Evolutionary conservation across 2,113 vertebrate species (phyloP), one percentile per base, ranked within the genome.

Genomic region (Ondatra zibethicus): DNA sequence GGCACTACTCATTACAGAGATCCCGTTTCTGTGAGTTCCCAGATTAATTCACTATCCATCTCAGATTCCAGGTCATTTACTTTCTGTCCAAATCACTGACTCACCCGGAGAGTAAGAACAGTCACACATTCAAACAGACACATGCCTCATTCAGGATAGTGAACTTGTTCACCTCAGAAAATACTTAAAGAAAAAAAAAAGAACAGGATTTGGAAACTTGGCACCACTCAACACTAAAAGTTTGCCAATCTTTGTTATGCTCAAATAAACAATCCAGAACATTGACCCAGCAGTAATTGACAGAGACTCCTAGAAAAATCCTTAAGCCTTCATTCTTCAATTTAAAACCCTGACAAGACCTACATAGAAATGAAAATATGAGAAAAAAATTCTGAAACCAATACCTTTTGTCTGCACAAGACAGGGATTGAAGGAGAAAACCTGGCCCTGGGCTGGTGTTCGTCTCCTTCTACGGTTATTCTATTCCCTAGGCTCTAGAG

Each of bases 261-360:
- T 84, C 36, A 97, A 88, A 90, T 31, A 77, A 91, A 58, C 13
- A 42, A 73, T 45, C 42, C 68, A n/a, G 23, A 42, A 1, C 58
- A 36, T 21, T 47, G 63, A 88, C 61, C 39, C 47, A 78, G 42
- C 25, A 63, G 21, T 72, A 52, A 80, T 50, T 87, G 68, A 63
- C 63, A 23, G 19, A 66, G 50, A 4, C 45, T 94, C 45, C 2
- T 47, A 90, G 75, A 33, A 65, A 94, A 96, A 66, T 72, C 36
- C 33, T 66, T 45, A 58, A 52, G 52, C 70, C 42, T 91, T 75
- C 58, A 31, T 31, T 85, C n/a, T 82, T 91, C 65, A 92, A 7
- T 92, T 96, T 90, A 68, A 89, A 95, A 96, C 77, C 76, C 42
- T 75, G 66, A 86, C 39, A 45, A 33, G 33, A 81, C 66, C 47